Conservation (phyloP, 2,113 vertebrate genomes). For the Raja brachyura region DNA sequence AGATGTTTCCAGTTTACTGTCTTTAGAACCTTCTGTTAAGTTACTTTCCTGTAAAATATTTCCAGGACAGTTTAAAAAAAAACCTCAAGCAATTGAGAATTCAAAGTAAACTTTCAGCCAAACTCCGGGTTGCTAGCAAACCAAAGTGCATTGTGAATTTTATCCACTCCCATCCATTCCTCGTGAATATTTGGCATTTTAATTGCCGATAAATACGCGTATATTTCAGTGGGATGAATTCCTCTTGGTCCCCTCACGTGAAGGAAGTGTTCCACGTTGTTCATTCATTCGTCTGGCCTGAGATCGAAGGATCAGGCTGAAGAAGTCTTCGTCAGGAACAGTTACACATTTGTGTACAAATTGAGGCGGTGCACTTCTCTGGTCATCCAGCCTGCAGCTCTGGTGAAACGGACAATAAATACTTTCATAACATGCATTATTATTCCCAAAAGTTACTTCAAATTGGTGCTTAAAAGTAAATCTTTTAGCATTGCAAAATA, state of each 20-base stretch:
- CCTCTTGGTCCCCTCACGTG: constrained; percentile 44
- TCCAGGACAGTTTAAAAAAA: background rate
- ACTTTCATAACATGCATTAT: background rate
- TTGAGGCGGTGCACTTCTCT: constrained; percentile 82
- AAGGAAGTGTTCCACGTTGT: constrained; percentile 80
- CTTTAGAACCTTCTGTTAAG: background rate
- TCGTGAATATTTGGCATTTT: background rate
- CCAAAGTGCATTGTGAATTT: constrained; percentile 20
- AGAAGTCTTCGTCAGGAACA: constrained; percentile 92
- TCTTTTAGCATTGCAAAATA: background rate
- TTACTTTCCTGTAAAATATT: background rate
- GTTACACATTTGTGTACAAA: constrained; percentile 71
- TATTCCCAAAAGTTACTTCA: background rate
- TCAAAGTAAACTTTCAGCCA: background rate
- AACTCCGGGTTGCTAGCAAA: background rate
- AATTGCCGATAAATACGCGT: background rate
- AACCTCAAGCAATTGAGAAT: background rate
- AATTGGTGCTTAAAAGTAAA: background rate
- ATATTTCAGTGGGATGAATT: constrained; percentile 63
- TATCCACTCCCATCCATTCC: background rate
- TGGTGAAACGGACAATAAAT: constrained; percentile 44
- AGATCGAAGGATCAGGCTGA: constrained; percentile 89
- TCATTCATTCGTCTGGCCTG: constrained; percentile 95
- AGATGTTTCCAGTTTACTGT: background rate
- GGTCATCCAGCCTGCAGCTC: constrained; percentile 89